Percentiles rank a stretch among this genome's conserved stretches.
Conservation (phyloP, 2,113 vertebrate species). For the Jacana jacana region DNA sequence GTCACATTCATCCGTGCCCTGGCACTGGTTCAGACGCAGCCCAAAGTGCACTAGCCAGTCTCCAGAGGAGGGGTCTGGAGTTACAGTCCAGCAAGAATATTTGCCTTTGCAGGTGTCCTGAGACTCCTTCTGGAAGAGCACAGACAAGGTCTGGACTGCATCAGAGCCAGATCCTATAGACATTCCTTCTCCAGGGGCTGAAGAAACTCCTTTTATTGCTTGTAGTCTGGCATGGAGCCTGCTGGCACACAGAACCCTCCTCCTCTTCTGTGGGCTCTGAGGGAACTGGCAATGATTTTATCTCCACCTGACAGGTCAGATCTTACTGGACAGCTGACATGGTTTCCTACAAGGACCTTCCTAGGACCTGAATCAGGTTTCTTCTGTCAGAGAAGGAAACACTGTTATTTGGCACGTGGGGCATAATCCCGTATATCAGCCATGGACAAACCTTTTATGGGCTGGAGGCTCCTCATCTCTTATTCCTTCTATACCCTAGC, state of each 20-base stretch:
- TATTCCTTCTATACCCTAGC: not conserved
- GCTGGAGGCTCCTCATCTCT: not conserved
- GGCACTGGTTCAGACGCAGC: not conserved
- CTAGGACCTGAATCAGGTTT: not conserved
- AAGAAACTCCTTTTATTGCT: not conserved
- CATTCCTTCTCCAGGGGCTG: not conserved
- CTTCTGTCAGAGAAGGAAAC: not conserved
- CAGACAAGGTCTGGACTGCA: not conserved
- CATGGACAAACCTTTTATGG: not conserved
- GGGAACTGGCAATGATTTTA: not conserved
- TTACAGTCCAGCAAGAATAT: not conserved
- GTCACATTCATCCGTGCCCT: accelerated
- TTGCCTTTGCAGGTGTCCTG: not conserved
- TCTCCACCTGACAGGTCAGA: not conserved
- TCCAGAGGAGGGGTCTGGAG: not conserved
- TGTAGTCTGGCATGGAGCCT: not conserved
- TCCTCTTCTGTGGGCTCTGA: not conserved
- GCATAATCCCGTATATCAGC: not conserved
- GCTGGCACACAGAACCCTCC: not conserved
- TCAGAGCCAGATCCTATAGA: not conserved
- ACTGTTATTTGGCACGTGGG: not conserved
- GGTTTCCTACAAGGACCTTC: not conserved
- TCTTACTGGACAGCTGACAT: not conserved
- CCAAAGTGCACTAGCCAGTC: not conserved
- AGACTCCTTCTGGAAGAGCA: not conserved